These are phyloP conservation scores for Gymnarchus niloticus DNA, from an alignment of 2,113 vertebrate species.

Conservation along the genomic window DNA sequence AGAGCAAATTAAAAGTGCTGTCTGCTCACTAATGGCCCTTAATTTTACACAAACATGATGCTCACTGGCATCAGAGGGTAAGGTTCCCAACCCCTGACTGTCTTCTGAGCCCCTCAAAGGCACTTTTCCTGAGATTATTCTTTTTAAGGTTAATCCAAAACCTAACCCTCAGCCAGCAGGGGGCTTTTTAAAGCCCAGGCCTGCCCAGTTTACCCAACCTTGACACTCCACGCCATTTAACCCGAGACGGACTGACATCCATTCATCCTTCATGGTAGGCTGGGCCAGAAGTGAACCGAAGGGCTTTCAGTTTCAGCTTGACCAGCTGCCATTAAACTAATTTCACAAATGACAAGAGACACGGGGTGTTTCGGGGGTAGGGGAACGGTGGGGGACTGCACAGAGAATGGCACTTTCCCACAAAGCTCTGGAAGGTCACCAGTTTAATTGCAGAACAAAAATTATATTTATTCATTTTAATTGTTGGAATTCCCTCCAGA, in stretches of 20 bases:
- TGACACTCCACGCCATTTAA: constrained; percentile 35
- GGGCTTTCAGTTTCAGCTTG: neutral
- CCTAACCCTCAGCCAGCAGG: neutral
- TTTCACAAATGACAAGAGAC: constrained; percentile 35
- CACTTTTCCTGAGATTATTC: constrained; percentile 12
- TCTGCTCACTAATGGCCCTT: constrained; percentile 27
- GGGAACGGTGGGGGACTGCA: neutral
- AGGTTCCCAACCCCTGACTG: constrained; percentile 34
- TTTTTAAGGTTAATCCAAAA: constrained; percentile 18
- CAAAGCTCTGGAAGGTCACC: neutral
- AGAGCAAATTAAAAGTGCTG: constrained; percentile 26
- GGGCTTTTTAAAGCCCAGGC: constrained; percentile 26
- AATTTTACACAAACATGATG: constrained; percentile 26
- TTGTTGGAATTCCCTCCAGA: constrained; percentile 1
- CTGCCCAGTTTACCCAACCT: constrained; percentile 39
- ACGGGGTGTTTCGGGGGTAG: neutral
- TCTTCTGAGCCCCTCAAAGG: constrained; percentile 24
- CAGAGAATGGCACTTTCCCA: neutral
- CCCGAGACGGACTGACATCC: constrained; percentile 21
- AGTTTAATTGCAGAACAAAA: neutral
- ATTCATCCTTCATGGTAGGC: constrained; percentile 20
- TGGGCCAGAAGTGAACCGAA: neutral
- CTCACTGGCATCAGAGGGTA: constrained; percentile 20
- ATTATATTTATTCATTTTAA: constrained; percentile 14
- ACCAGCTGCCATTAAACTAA: constrained; percentile 32